Evolutionary conservation across 1,140 invertebrate genomes (phyloP).

Genomic region (Spodoptera frugiperda): DNA sequence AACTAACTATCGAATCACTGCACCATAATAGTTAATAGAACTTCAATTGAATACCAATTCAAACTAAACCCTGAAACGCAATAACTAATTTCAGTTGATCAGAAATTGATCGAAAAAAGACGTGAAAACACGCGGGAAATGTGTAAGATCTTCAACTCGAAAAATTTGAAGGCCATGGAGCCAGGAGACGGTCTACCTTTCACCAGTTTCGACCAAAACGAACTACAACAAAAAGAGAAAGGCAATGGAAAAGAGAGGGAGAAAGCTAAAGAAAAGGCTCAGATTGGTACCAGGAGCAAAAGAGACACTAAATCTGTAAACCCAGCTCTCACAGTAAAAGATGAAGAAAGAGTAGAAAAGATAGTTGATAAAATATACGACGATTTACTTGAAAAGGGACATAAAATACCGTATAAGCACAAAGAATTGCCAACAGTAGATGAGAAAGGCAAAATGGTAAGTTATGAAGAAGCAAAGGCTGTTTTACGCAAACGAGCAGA

Average conservation of each 20-base stretch:
- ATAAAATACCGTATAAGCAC: conserved; percentile 61
- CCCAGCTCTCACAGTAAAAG: conserved; percentile 55
- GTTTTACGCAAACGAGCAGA: no score
- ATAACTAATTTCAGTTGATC: conserved; percentile 63
- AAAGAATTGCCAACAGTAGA: not conserved
- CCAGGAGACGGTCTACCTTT: not conserved
- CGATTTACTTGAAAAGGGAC: conserved; percentile 64
- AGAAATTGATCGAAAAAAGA: conserved; percentile 68
- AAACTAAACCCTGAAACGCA: not conserved
- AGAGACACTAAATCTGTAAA: conserved; percentile 54
- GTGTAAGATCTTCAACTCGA: conserved; percentile 72
- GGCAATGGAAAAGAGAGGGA: not conserved
- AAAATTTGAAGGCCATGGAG: conserved; percentile 50
- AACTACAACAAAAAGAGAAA: not conserved
- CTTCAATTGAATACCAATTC: no score
- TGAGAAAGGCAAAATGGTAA: not conserved
- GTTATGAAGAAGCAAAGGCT: not conserved
- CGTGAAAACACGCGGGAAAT: conserved; percentile 76
- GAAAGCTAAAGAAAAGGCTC: not conserved
- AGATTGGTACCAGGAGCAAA: conserved; percentile 55
- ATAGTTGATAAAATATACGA: conserved; percentile 78
- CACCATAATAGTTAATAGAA: no score
- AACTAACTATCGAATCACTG: no score
- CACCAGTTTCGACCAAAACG: not conserved
- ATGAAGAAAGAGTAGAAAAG: conserved; percentile 63